Base-by-base conservation (phyloP, 1,140 invertebrate genomes). In the Brachionus angularis region DNA sequence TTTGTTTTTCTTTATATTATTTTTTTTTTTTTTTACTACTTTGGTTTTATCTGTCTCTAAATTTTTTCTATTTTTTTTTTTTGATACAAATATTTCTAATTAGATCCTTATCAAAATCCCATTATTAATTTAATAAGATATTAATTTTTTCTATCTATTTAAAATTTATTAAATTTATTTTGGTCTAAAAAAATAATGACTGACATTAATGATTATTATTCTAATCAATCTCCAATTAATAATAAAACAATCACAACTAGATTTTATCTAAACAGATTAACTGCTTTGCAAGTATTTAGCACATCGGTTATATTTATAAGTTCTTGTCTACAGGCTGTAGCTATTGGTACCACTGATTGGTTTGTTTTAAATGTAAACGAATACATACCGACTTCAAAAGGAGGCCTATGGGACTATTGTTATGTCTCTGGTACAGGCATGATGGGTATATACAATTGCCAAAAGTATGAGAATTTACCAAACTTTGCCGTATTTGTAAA, bases 311-410 rank as follows among this genome's bases (percentile, higher is more conserved):
- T 67, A 50, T 46, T 67, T 36, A 12, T 67, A 23, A 29, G 39
- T 21, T 46, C 42, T 5, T 8, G 46, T 8, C 33, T 47, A 16
- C 62, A 67, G 23, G 62, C 27, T 3, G 29, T 67, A 18, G 42
- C 62, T 16, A 36, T 67, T 33, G 62, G 62, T 34, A 25, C 36
- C 16, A 47, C 27, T 27, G 62, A 67, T 33, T 67, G 62, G 62
- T 67, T 67, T 29, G 62, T 67, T n/a, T 42, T 67, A 21, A 67
- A 67, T 23, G 47, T 67, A 31, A 67, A 67, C 29, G 62, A 67
- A n/a, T 67, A 29, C 42, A 67, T 67, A 29, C 62, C 62, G 3
- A 67, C 62, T 18, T 46, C 62, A 18, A 67, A 67, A 50, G 62
- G 62, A 1, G 62, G 62, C 10, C 42, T 67, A 21, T 67, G 62